phyloP scores from a whole-genome alignment of 2,797 vertebrate species.

The Eupleurogrammus muticus region DNA sequence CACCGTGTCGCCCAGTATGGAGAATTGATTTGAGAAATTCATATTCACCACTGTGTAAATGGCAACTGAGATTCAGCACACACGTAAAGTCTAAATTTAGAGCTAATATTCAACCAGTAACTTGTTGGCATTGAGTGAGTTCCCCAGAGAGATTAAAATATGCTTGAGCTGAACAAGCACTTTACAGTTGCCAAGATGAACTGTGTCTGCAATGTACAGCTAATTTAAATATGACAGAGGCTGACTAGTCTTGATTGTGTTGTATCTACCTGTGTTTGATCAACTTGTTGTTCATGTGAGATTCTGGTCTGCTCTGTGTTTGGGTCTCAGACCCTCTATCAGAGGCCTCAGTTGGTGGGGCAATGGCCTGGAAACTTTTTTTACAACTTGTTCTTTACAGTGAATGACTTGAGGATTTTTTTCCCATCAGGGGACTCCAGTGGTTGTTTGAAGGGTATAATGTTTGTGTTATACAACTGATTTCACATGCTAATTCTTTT shows the following conservation, averaged over 20 bases:
- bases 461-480: not conserved
- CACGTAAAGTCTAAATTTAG: conserved; percentile 13
- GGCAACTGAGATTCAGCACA: not conserved
- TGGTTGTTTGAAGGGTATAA: conserved; percentile 13
- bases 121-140: conserved; percentile 15
- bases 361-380: conserved; percentile 9
- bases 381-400: not conserved
- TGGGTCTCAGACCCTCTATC: conserved; percentile 28
- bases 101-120: conserved; percentile 9
- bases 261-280: conserved; percentile 1
- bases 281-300: conserved; percentile 12
- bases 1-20: no score
- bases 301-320: conserved; percentile 3
- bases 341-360: conserved; percentile 30
- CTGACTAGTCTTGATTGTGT: not conserved
- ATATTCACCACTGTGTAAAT: conserved; percentile 6
- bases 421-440: conserved; percentile 31
- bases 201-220: not conserved
- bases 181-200: conserved; percentile 1
- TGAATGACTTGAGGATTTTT: conserved; percentile 15
- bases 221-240: not conserved
- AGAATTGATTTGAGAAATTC: conserved; percentile 23
- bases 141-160: not conserved
- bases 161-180: not conserved
- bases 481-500: conserved; percentile 9